These are phyloP conservation scores for Nettapus auritus DNA, from an alignment of 2,113 vertebrate species.

Conservation along the genomic window DNA sequence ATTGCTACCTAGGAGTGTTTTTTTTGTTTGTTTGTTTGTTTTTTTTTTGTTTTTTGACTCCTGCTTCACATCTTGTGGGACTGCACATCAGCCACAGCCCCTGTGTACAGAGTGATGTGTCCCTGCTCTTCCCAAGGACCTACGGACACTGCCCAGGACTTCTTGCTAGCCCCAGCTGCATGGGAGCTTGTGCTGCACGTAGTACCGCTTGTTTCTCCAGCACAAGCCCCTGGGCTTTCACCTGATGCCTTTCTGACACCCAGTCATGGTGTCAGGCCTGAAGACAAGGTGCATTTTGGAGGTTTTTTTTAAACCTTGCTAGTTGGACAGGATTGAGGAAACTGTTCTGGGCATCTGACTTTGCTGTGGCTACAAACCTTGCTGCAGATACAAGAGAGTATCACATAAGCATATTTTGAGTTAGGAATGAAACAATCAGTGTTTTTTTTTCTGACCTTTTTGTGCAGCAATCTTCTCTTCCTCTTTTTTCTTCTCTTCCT, in stretches of 20 bases:
- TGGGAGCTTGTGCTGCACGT: neutral
- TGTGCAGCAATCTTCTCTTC: slow-evolving; percentile 68
- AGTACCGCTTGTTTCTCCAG: neutral
- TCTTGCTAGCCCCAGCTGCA: neutral
- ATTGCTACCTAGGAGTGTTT: neutral
- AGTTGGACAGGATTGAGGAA: neutral
- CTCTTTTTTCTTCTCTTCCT: slow-evolving; percentile 83
- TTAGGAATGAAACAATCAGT: neutral
- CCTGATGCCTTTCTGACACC: neutral
- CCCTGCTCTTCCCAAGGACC: neutral
- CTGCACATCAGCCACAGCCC: neutral
- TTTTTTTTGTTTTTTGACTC: neutral
- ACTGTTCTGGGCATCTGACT: neutral
- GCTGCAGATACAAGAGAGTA: neutral
- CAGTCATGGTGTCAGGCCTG: neutral
- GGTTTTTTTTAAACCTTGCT: neutral
- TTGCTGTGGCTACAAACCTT: neutral
- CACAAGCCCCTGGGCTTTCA: neutral
- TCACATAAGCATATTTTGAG: neutral
- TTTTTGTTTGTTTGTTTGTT: neutral
- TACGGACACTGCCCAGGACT: fast-evolving
- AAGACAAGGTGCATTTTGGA: neutral
- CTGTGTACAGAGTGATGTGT: neutral
- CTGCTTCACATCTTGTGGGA: neutral
- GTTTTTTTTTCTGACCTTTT: slow-evolving; percentile 77